A percentile compares a stretch with the other conserved stretches of the same genome.
Conservation (phyloP, 1,140 invertebrate genomes). For the Drosophila simulans region DNA sequence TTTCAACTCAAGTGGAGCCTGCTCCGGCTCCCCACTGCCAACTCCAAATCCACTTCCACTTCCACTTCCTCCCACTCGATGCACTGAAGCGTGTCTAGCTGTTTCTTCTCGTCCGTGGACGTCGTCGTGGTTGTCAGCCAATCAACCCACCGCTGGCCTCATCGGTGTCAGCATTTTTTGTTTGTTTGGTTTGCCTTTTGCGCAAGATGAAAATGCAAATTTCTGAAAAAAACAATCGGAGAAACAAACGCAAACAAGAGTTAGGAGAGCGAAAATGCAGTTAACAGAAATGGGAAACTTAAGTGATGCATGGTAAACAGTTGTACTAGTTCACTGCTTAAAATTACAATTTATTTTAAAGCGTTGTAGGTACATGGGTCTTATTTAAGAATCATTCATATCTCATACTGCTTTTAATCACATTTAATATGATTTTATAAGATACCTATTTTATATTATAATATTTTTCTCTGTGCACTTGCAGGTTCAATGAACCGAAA, state of each 20-base stretch:
- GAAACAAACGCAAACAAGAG: constrained; percentile 36
- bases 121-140: constrained; percentile 48
- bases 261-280: constrained; percentile 45
- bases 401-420: too few species aligned
- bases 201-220: constrained; percentile 79
- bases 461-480: background rate
- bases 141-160: constrained; percentile 62
- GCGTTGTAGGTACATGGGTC: too few species aligned
- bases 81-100: constrained; percentile 51
- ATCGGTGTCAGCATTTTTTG: constrained; percentile 67
- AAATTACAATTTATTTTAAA: too few species aligned
- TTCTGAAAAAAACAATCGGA: constrained; percentile 60
- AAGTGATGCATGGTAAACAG: constrained; percentile 8
- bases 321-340: background rate
- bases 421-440: too few species aligned
- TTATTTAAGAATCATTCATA: too few species aligned
- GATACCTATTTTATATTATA: too few species aligned
- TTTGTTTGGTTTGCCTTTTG: constrained; percentile 46
- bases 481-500: constrained; percentile 41
- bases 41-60: background rate
- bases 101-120: constrained; percentile 27
- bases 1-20: constrained; percentile 32
- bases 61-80: constrained; percentile 36
- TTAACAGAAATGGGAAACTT: constrained; percentile 41
- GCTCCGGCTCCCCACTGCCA: constrained; percentile 1